Base-by-base conservation (phyloP, 2,113 vertebrate genomes). In the Turdus rufiventris region DNA sequence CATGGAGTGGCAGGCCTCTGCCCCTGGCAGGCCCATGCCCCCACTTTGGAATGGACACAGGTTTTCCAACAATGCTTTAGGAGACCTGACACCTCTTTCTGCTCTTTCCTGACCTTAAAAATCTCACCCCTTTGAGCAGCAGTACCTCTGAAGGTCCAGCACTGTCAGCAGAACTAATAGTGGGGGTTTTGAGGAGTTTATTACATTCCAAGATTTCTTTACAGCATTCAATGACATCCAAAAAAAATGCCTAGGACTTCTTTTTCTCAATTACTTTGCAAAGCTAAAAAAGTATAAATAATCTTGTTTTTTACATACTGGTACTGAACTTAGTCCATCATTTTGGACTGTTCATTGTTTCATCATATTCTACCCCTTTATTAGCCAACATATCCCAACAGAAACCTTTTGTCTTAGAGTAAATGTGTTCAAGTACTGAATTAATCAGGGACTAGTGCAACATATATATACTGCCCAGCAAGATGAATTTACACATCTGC, bases 401-500 rank as follows among this genome's bases (percentile, higher is more conserved):
- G 94, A 97, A 94, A 76, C 58, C 65, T 72, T 94, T 85, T 93
- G 89, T 96, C 94, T 78, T 62, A 82, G 93, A 94, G 67, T 91
- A 95, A 95, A 94, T 74, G 28, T 61, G 54, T 77, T 86, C 85
- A 84, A 93, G 53, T 79, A 54, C 47, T 42, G 93, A 96, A 96
- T 96, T 97, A 93, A 96, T 94, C 54, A 36, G 54, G 33, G 42
- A 79, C 91, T 77, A 62, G 58, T 68, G 28, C 84, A 94, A 91
- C 91, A 57, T 78, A 87, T 45, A 95, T 77, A 91, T 25, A 23
- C 81, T 85, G 58, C 82, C 92, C 93, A 61, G 83, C 83, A 96
- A 94, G 82, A 97, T 97, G 89, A 95, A 97, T 97, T 97, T 94
- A 93, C 76, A 89, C 91, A 91, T 94, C 74, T 86, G 88, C 73